Evolutionary conservation across 30 jellyfish, hydroid and myxozoan species (phyloP).

Genomic region (Sanderia malayensis): DNA sequence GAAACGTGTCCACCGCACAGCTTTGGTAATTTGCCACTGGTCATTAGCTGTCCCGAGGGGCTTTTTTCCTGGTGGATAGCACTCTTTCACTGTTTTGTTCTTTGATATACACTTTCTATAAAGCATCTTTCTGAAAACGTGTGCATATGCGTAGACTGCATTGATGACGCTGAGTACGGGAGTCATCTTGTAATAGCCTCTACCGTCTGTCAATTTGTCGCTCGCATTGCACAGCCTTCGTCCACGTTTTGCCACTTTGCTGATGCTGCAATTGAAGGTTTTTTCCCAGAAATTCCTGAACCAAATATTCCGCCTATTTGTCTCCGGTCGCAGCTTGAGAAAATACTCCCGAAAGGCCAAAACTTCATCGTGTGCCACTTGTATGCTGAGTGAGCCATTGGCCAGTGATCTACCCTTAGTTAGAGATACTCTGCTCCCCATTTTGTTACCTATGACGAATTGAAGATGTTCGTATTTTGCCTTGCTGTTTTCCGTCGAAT

Average conservation of each 20-base stretch:
- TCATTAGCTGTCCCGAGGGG: not conserved
- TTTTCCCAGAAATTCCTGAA: slow-evolving; percentile 53
- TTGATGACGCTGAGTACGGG: slow-evolving; percentile 25
- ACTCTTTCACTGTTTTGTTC: not conserved
- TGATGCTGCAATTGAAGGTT: slow-evolving; percentile 29
- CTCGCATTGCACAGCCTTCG: slow-evolving; percentile 17
- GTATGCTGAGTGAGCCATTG: slow-evolving; percentile 13
- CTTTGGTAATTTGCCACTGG: not conserved
- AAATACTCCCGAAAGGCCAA: slow-evolving; percentile 2
- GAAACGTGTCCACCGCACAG: not conserved
- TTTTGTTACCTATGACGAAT: not conserved
- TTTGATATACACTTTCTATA: not conserved
- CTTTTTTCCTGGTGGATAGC: not conserved
- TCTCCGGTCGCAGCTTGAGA: slow-evolving; percentile 1
- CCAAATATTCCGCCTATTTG: slow-evolving; percentile 29
- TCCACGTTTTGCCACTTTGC: not conserved
- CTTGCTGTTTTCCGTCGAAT: not conserved
- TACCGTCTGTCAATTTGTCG: slow-evolving; percentile 17
- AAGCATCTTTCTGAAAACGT: slow-evolving; percentile 14
- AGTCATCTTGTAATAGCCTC: slow-evolving; percentile 12
- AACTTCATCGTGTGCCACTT: slow-evolving; percentile 14
- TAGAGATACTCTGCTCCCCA: not conserved
- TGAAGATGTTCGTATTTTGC: not conserved
- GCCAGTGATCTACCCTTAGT: not conserved
- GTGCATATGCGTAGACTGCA: slow-evolving; percentile 43